Evolutionary conservation across 1,140 invertebrate genomes (phyloP).

Genomic region (Pseudobourletiella spinata): DNA sequence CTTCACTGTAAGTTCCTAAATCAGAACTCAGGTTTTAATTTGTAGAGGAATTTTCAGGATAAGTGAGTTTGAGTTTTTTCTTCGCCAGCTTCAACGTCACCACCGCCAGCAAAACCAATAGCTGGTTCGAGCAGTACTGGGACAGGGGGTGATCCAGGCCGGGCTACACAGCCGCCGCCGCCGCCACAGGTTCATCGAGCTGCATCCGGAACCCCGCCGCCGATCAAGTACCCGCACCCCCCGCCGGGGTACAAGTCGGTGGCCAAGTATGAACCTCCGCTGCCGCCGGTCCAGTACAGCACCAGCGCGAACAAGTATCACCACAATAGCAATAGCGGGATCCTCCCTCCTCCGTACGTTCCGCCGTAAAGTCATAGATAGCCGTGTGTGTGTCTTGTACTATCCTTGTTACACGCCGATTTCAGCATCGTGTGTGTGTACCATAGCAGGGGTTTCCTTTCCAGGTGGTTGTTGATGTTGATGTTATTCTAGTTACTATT

Average conservation of each 20-base stretch:
- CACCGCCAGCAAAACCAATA: too few relatives aligned
- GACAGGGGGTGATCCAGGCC: background rate
- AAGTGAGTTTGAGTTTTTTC: too few relatives aligned
- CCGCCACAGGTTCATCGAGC: background rate
- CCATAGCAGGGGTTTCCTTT: too few relatives aligned
- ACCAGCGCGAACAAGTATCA: constrained; percentile 61
- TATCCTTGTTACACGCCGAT: constrained; percentile 18
- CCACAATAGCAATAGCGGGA: constrained; percentile 73
- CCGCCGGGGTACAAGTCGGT: constrained; percentile 51
- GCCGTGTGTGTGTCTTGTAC: too few relatives aligned
- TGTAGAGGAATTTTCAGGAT: background rate
- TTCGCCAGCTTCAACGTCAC: too few relatives aligned
- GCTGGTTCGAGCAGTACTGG: background rate
- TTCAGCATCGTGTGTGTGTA: background rate
- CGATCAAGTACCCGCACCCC: background rate
- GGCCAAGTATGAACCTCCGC: constrained; percentile 50
- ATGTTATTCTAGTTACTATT: too few relatives aligned
- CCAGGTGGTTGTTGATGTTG: too few relatives aligned
- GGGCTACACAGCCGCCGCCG: background rate
- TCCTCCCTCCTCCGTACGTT: constrained; percentile 83
- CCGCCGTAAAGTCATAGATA: too few relatives aligned
- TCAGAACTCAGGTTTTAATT: background rate
- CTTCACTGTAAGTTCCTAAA: background rate
- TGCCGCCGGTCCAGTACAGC: constrained; percentile 7
- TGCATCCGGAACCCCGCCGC: background rate